Evolutionary conservation across 2,888 invertebrate species (phyloP).

Genomic region (Drosophila gaucha): DNA sequence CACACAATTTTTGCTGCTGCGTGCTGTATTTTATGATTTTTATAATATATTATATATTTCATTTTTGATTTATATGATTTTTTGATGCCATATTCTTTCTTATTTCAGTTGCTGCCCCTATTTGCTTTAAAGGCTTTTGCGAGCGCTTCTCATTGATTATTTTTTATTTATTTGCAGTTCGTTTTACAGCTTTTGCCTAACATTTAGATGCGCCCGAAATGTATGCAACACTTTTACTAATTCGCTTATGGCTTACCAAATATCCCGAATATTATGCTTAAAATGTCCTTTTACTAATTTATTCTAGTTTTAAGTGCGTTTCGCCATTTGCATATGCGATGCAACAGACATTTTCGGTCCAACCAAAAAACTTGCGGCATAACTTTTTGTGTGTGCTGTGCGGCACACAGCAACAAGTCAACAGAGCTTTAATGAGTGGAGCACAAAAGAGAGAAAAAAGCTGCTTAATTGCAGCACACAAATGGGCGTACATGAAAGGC

Average conservation of each 20-base stretch:
- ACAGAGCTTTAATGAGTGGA: slow-evolving; percentile 17
- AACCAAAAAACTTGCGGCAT: too few species aligned
- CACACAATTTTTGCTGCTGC: slow-evolving; percentile 57
- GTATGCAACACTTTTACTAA: slow-evolving; percentile 45
- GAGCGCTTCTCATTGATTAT: slow-evolving; percentile 26
- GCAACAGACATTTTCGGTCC: slow-evolving; percentile 40
- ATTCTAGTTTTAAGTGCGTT: slow-evolving; percentile 56
- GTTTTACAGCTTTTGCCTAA: slow-evolving; percentile 45
- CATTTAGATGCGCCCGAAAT: slow-evolving; percentile 35
- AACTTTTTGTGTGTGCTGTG: too few species aligned
- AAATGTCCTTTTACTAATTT: slow-evolving; percentile 27
- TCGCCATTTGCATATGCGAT: slow-evolving; percentile 54
- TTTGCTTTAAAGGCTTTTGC: slow-evolving; percentile 38
- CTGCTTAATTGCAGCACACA: slow-evolving; percentile 41
- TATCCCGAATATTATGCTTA: slow-evolving; percentile 9
- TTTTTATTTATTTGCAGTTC: not conserved
- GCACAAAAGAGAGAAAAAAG: slow-evolving; percentile 14
- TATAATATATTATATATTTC: slow-evolving; percentile 20
- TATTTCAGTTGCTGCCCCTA: slow-evolving; percentile 48
- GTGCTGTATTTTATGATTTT: slow-evolving; percentile 33
- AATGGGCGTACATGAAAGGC: slow-evolving; percentile 26
- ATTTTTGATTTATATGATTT: slow-evolving; percentile 26
- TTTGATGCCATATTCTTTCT: slow-evolving; percentile 31
- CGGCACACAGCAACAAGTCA: slow-evolving; percentile 68
- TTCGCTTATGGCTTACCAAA: slow-evolving; percentile 28